Evolutionary conservation across 2,888 invertebrate genomes (phyloP).

Genomic region (Artemia sinica): DNA sequence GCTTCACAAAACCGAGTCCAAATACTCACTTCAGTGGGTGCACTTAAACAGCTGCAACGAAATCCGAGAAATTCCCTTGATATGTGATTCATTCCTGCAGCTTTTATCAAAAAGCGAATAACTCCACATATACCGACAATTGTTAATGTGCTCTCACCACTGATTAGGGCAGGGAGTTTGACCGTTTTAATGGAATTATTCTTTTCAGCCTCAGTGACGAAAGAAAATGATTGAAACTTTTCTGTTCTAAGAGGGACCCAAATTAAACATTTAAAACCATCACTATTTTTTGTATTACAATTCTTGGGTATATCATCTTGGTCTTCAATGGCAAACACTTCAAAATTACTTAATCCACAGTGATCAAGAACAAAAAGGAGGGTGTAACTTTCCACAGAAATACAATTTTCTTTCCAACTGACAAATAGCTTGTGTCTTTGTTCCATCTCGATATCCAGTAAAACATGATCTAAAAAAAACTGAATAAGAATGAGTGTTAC

Average conservation of each 20-base stretch:
- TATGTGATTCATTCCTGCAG: background rate
- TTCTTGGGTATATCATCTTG: constrained; percentile 23
- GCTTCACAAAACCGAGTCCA: constrained; percentile 86
- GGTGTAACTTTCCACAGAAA: constrained; percentile 41
- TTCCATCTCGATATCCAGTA: background rate
- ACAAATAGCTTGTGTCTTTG: background rate
- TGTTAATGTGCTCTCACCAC: constrained; percentile 40
- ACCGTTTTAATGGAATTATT: constrained; percentile 31
- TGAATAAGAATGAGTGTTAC: too few relatives aligned
- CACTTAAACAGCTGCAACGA: constrained; percentile 55
- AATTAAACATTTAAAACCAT: too few relatives aligned
- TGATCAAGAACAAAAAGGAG: constrained; percentile 44
- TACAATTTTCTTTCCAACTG: constrained; percentile 26
- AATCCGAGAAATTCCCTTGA: constrained; percentile 47
- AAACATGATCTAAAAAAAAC: too few relatives aligned
- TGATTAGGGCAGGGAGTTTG: constrained; percentile 44
- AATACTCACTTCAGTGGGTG: constrained; percentile 63
- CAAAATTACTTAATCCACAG: constrained; percentile 32
- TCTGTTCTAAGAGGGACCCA: too few relatives aligned
- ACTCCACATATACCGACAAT: constrained; percentile 63
- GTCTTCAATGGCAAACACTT: constrained; percentile 32
- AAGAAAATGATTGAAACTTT: too few relatives aligned
- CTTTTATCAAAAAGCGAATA: constrained; percentile 41
- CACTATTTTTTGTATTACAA: too few relatives aligned
- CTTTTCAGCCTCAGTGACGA: too few relatives aligned